A percentile compares a stretch with the other conserved stretches of the same genome.
Evolutionary conservation across 1,140 invertebrate species (phyloP).

Genomic region (Drosophila yakuba): DNA sequence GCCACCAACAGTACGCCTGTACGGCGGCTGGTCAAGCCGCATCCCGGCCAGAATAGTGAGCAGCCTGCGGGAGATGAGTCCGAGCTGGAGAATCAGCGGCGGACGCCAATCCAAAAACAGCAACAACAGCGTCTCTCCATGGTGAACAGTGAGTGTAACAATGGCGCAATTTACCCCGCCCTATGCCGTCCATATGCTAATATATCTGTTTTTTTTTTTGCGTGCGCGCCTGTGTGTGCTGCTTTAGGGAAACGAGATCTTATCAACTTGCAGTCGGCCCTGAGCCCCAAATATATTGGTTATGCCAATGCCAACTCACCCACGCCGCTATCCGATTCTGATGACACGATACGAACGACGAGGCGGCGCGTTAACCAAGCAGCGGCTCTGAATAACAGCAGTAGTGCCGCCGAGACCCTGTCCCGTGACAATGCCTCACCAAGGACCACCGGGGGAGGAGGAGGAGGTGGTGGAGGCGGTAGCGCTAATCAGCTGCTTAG

Average conservation of each 20-base stretch:
- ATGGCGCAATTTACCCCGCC: neutral
- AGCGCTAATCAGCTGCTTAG: conserved; percentile 5
- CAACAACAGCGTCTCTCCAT: conserved; percentile 7
- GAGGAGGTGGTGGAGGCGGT: neutral
- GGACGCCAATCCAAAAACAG: conserved; percentile 10
- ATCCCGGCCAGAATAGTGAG: neutral
- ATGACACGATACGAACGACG: conserved; percentile 53
- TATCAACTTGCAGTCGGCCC: conserved; percentile 67
- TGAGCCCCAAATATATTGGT: conserved; percentile 75
- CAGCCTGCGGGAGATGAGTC: neutral
- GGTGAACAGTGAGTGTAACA: conserved; percentile 48
- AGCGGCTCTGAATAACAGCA: conserved; percentile 16
- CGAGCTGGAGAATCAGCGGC: conserved; percentile 21
- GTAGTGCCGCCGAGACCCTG: conserved; percentile 18
- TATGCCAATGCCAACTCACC: conserved; percentile 62
- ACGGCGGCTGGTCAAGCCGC: neutral
- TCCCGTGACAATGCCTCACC: conserved; percentile 48
- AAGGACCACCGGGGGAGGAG: conserved; percentile 3
- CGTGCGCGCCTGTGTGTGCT: conserved; percentile 7
- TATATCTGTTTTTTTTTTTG: conserved; percentile 6
- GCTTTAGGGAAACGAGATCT: conserved; percentile 63
- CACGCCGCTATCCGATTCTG: conserved; percentile 33
- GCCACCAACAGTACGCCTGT: neutral
- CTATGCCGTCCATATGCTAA: conserved; percentile 26
- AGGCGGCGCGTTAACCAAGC: conserved; percentile 52